Conservation (phyloP, 1,140 invertebrate genomes). For the Cephus cinctus region DNA sequence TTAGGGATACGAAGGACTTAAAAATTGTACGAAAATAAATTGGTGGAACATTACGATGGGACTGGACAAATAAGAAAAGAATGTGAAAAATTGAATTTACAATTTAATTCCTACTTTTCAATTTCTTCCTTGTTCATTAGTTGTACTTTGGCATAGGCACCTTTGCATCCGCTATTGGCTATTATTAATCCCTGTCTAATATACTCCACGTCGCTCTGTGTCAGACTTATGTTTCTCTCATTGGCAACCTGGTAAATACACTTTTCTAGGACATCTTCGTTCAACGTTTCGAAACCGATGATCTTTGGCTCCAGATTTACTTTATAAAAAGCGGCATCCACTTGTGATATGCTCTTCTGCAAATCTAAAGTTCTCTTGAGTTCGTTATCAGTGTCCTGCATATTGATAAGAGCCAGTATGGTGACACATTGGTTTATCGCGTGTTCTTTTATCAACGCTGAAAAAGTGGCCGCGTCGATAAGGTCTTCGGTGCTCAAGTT, state of each 20-base stretch:
- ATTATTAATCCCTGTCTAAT: conserved; percentile 28
- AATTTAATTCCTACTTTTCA: conserved; percentile 7
- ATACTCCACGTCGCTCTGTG: conserved; percentile 23
- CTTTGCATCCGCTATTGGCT: conserved; percentile 44
- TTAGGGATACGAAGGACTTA: too few relatives aligned
- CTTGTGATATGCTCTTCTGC: conserved; percentile 16
- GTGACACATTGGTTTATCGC: conserved; percentile 23
- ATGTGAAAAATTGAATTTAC: conserved; percentile 2
- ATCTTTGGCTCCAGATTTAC: conserved; percentile 21
- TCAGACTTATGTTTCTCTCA: conserved; percentile 22
- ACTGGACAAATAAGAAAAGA: too few relatives aligned
- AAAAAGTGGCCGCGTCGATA: too few relatives aligned
- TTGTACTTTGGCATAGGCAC: conserved; percentile 45
- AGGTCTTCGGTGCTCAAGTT: conserved; percentile 31
- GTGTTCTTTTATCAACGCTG: too few relatives aligned
- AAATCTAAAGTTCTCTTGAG: conserved; percentile 27
- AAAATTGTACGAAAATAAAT: too few relatives aligned
- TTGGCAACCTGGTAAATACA: conserved; percentile 39
- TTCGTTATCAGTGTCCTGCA: conserved; percentile 26
- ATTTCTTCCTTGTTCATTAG: conserved; percentile 25
- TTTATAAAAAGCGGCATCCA: conserved; percentile 22
- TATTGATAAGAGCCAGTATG: conserved; percentile 38
- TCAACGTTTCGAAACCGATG: conserved; percentile 29
- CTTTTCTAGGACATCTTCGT: conserved; percentile 23
- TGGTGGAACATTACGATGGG: too few relatives aligned